These are phyloP conservation scores for Lordiphosa clarofinis DNA, from an alignment of 1,140 invertebrate species.

Conservation along the genomic window DNA sequence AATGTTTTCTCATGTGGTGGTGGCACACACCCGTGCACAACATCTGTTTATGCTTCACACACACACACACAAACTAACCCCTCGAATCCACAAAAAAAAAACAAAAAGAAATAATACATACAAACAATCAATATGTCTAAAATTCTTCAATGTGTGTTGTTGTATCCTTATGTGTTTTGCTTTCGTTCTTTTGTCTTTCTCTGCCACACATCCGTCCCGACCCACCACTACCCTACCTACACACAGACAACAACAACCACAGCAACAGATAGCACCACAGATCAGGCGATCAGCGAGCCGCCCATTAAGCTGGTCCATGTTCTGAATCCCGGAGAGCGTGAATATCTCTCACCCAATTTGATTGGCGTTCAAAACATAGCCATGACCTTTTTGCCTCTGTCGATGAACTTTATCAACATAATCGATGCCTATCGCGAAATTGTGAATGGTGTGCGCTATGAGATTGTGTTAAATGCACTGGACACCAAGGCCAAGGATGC, in stretches of 20 bases:
- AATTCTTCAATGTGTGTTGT: slow-evolving; percentile 57
- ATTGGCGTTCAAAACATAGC: slow-evolving; percentile 78
- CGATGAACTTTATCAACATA: slow-evolving; percentile 72
- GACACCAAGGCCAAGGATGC: slow-evolving; percentile 57
- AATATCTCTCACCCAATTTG: slow-evolving; percentile 75
- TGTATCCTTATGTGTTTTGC: slow-evolving; percentile 72
- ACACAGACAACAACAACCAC: slow-evolving; percentile 19
- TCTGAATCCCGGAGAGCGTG: slow-evolving; percentile 72
- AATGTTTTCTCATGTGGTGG: slow-evolving; percentile 1
- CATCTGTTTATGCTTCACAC: slow-evolving; percentile 6
- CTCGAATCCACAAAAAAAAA: slow-evolving; percentile 6
- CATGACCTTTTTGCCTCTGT: slow-evolving; percentile 70
- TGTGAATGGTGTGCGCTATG: slow-evolving; percentile 74
- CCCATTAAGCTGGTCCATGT: slow-evolving; percentile 71
- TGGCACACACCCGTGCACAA: slow-evolving; percentile 8
- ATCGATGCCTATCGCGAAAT: slow-evolving; percentile 76
- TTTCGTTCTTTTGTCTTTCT: slow-evolving; percentile 65
- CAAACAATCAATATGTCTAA: slow-evolving; percentile 11
- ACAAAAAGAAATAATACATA: background rate
- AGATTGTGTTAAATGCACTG: slow-evolving; percentile 66
- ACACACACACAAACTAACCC: slow-evolving; percentile 27
- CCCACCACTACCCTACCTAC: slow-evolving; percentile 7
- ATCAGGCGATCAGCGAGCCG: slow-evolving; percentile 54
- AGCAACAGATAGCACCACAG: slow-evolving; percentile 17
- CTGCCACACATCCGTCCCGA: slow-evolving; percentile 17